Percentiles rank a stretch among this genome's conserved stretches.
Evolutionary conservation across 1,140 invertebrate species (phyloP).

Genomic region (Drosophila tsacasi): DNA sequence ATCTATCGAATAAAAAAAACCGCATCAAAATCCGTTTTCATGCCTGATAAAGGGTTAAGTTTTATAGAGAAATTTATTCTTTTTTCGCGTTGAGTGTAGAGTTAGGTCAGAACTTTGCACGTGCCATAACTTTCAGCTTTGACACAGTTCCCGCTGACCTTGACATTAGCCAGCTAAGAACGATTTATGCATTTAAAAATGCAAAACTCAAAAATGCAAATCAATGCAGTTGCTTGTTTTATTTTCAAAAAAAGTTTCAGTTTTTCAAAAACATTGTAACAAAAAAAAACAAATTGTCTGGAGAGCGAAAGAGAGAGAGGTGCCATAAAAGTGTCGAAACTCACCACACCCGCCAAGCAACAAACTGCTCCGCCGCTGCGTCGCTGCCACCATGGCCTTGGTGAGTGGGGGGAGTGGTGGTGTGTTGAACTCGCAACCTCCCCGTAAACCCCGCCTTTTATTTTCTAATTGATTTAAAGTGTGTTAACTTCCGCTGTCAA

Average conservation of each 20-base stretch:
- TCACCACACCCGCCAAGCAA: conserved; percentile 57
- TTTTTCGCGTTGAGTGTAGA: neutral
- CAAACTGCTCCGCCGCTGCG: conserved; percentile 29
- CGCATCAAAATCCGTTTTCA: no score
- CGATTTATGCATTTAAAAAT: conserved; percentile 9
- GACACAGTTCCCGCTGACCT: conserved; percentile 11
- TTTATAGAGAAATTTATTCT: neutral
- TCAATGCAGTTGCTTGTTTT: neutral
- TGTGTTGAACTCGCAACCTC: conserved; percentile 35
- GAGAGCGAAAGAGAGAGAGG: conserved; percentile 18
- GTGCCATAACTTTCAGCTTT: conserved; percentile 11
- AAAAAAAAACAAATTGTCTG: conserved; percentile 16
- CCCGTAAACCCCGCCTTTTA: conserved; percentile 84
- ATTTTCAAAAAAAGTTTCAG: neutral
- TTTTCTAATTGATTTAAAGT: conserved; percentile 84
- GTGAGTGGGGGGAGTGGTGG: conserved; percentile 25
- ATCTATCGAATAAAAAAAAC: no score
- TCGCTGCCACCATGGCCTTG: conserved; percentile 24
- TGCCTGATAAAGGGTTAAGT: no score
- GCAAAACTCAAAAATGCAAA: conserved; percentile 10
- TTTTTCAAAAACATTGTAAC: conserved; percentile 30
- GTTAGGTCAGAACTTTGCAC: neutral
- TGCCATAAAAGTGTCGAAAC: conserved; percentile 69
- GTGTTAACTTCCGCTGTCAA: conserved; percentile 84
- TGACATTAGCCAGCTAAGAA: conserved; percentile 7